Percentiles rank a stretch among this genome's conserved stretches.
Conservation (phyloP, 2,797 vertebrate species). For the Eurystomus glaucurus region DNA sequence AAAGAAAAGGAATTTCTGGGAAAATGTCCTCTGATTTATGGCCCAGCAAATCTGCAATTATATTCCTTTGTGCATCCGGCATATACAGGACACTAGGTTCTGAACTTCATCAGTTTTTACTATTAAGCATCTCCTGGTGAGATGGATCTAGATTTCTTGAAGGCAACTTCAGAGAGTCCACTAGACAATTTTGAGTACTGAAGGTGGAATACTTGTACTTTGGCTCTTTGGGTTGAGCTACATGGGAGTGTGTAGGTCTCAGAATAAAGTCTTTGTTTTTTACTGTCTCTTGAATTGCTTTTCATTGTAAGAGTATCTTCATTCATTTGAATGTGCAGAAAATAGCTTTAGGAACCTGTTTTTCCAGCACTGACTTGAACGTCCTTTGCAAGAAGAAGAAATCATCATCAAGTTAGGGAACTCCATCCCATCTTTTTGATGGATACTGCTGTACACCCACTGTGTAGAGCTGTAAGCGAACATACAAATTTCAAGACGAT, state of each 20-base stretch:
- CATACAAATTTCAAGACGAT: not conserved
- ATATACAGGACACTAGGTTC: not conserved
- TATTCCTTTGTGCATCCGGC: not conserved
- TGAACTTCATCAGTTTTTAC: not conserved
- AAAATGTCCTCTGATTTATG: not conserved
- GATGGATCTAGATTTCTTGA: not conserved
- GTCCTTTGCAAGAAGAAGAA: not conserved
- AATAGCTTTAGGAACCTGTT: not conserved
- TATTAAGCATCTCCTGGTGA: not conserved
- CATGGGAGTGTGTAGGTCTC: fast-evolving
- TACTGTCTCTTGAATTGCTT: not conserved
- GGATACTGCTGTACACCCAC: not conserved
- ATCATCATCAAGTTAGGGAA: not conserved
- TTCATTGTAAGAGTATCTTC: not conserved
- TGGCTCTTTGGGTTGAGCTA: not conserved
- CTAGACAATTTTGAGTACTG: not conserved
- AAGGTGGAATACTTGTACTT: not conserved
- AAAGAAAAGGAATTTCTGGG: not conserved
- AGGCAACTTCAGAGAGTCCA: not conserved
- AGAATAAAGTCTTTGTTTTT: not conserved
- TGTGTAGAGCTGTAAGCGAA: not conserved
- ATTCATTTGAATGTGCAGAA: not conserved
- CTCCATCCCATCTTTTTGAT: not conserved
- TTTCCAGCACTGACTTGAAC: not conserved
- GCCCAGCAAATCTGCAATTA: not conserved